Conservation (phyloP, 2,797 vertebrate genomes). For the Oceanodroma leucorhoa region DNA sequence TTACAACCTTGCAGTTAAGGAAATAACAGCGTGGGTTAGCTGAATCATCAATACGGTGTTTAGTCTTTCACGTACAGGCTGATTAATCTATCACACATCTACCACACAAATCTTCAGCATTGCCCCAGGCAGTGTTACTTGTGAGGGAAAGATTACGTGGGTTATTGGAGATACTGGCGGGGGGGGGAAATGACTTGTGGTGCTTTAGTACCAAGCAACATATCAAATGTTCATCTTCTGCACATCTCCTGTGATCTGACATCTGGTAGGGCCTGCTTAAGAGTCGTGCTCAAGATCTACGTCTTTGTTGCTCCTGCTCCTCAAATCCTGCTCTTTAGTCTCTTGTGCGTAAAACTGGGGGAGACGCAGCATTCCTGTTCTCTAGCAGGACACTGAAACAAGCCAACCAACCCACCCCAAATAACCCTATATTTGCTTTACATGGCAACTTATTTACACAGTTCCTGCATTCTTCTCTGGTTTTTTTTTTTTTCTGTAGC, state of each 20-base stretch:
- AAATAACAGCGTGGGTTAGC: not conserved
- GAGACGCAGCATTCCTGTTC: not conserved
- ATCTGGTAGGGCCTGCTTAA: not conserved
- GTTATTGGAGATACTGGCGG: not conserved
- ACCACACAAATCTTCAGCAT: not conserved
- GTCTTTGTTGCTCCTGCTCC: not conserved
- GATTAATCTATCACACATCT: not conserved
- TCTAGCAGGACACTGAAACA: not conserved
- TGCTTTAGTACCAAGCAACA: not conserved
- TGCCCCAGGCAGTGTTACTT: not conserved
- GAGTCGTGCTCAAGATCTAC: not conserved
- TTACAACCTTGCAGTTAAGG: not conserved
- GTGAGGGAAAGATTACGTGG: not conserved
- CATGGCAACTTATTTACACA: not conserved
- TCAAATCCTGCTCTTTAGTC: not conserved
- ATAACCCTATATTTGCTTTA: not conserved
- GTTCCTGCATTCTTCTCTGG: not conserved
- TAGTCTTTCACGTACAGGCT: not conserved
- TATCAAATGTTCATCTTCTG: not conserved
- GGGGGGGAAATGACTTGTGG: not conserved
- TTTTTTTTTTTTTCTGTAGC: slow-evolving; percentile 50
- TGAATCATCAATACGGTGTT: not conserved
- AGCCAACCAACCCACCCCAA: not conserved
- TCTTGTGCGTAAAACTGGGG: not conserved
- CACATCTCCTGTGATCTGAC: not conserved